Evolutionary conservation across 2,113 vertebrate genomes (phyloP), one percentile per base, ranked within the genome.

Genomic region (Sprattus sprattus): DNA sequence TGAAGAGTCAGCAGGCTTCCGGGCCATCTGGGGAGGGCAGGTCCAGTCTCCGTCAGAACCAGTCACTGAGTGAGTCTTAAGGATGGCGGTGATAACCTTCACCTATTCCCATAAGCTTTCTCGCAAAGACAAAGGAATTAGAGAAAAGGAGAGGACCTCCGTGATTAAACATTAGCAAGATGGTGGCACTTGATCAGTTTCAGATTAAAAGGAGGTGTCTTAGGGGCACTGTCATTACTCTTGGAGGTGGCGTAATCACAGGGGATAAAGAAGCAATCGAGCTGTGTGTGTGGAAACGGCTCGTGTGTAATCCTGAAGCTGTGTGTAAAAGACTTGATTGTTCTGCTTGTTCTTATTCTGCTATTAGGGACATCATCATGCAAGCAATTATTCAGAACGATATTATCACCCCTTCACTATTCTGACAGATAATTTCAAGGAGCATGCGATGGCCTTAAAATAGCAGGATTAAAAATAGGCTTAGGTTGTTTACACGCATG

Each of bases 61-160:
- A 86, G 86, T 84, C 82, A 89, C 82, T 88, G 82, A 87, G 85
- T 85, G 60, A 39, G 83, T 81, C 78, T 87, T 46, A 57, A 46
- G 52, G 67, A 86, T 47, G 80, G 81, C 46, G 52, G 83, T 67
- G 86, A 86, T 86, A 86, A 83, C 83, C 81, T 85, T 60, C 7
- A 5, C 84, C 44, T 32, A 18, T 60, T 86, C 64, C 84, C 82
- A 50, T 82, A 47, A 52, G 45, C 80, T 57, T 22, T 83, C 71
- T n/a, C 22, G 47, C 71, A 28, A 16, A 39, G 9, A 45, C 52
- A 4, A 4, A 46, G 44, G 81, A 84, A 25, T 52, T 50, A 64
- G 71, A 32, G 78, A 82, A 54, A 44, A 85, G 49, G 18, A 47
- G 32, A 84, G 64, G 50, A 75, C 25, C 84, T 88, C 49, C 45